phyloP scores from a whole-genome alignment of 2,113 vertebrate species.

The Pteruthius melanotis region DNA sequence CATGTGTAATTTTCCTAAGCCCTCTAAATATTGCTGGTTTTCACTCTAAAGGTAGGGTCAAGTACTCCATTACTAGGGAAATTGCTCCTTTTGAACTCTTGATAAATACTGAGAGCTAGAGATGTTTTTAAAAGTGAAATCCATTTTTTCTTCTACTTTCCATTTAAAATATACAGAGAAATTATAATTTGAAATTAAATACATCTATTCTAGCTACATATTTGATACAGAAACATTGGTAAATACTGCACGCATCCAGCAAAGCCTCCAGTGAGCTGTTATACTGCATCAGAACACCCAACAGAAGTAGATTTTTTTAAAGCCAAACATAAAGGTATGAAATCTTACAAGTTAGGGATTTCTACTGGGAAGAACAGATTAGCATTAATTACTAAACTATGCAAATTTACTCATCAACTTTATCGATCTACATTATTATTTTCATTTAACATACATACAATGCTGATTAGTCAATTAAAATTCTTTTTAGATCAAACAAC shows the following conservation, averaged over 20 bases:
- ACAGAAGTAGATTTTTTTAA: neutral
- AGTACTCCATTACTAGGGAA: neutral
- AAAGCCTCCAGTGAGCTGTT: neutral
- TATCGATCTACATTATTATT: neutral
- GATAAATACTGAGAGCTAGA: neutral
- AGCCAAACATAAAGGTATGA: neutral
- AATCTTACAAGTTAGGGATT: neutral
- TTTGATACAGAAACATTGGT: neutral
- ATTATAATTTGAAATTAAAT: neutral
- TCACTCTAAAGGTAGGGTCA: neutral
- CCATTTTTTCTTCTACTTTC: neutral
- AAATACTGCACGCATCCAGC: neutral
- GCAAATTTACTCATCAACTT: neutral
- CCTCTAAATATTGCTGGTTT: neutral
- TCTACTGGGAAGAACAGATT: neutral
- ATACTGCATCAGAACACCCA: neutral
- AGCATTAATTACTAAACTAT: neutral
- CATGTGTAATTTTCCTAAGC: neutral
- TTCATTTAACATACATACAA: neutral
- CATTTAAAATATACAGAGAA: neutral
- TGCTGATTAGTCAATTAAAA: neutral
- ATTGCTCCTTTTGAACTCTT: neutral
- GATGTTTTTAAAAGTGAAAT: neutral
- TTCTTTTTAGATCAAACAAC: neutral
- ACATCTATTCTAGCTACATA: neutral